Percentiles rank a stretch among this genome's conserved stretches.
These are phyloP conservation scores for Scaptomyza pallida DNA, from an alignment of 1,140 invertebrate genomes.

Conservation along the genomic window DNA sequence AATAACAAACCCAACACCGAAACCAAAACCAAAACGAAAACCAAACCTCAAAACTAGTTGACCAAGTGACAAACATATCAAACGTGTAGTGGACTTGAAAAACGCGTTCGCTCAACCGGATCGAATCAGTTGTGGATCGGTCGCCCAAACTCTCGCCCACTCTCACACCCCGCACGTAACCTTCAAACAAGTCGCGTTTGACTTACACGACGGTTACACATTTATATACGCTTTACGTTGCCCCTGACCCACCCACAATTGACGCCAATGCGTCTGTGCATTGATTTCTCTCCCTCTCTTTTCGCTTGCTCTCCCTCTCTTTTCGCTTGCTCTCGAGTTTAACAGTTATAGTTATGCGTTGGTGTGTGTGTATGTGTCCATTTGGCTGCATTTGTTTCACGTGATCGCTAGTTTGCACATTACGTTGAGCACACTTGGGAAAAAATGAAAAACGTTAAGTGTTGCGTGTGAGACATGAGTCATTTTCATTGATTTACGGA, in stretches of 20 bases:
- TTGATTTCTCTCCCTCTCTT: slow-evolving; percentile 17
- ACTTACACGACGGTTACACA: slow-evolving; percentile 16
- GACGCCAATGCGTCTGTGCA: slow-evolving; percentile 54
- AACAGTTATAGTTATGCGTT: slow-evolving; percentile 34
- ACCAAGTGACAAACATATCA: slow-evolving; percentile 42
- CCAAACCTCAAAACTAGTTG: slow-evolving; percentile 28
- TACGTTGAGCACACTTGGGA: too few relatives aligned
- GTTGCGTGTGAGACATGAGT: slow-evolving; percentile 9
- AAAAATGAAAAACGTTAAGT: slow-evolving; percentile 30
- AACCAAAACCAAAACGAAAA: slow-evolving; percentile 23
- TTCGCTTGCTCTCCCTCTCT: neutral
- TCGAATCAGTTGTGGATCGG: slow-evolving; percentile 3
- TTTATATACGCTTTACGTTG: slow-evolving; percentile 10
- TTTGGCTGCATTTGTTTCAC: slow-evolving; percentile 24
- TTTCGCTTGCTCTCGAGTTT: slow-evolving; percentile 17
- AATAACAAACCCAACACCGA: slow-evolving; percentile 15
- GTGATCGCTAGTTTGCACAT: slow-evolving; percentile 28
- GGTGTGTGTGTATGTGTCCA: neutral
- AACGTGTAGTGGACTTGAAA: slow-evolving; percentile 71
- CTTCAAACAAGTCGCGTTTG: slow-evolving; percentile 55
- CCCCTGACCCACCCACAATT: neutral
- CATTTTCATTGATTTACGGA: neutral
- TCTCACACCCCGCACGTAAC: slow-evolving; percentile 51
- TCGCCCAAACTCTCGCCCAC: slow-evolving; percentile 33
- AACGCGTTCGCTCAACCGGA: slow-evolving; percentile 69